Conservation (phyloP, 2,113 vertebrate species). For the Hippocampus comes region DNA sequence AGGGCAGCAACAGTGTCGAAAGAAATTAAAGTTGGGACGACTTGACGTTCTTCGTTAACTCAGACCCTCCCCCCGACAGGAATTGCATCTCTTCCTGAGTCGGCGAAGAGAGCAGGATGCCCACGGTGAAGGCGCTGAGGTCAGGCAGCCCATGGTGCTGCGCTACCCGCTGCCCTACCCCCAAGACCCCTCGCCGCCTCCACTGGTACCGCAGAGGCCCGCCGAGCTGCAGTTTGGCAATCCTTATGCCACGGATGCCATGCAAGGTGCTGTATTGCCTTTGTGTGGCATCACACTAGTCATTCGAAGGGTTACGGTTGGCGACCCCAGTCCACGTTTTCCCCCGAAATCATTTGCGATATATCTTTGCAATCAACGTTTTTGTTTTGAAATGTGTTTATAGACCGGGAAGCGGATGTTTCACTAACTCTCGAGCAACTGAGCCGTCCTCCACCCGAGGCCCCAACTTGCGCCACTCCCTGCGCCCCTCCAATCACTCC, state of each 20-base stretch:
- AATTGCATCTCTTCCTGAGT: conserved; percentile 73
- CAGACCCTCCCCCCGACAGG: conserved; percentile 59
- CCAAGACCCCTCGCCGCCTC: conserved; percentile 77
- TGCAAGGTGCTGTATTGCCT: conserved; percentile 70
- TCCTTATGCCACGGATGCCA: conserved; percentile 80
- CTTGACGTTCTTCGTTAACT: background rate
- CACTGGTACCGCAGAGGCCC: conserved; percentile 75
- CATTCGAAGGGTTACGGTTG: background rate
- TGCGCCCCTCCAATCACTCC: conserved; percentile 60
- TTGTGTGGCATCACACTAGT: no score
- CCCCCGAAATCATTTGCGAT: background rate
- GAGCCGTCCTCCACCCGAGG: conserved; percentile 79
- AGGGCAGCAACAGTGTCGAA: conserved; percentile 52
- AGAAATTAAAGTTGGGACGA: conserved; percentile 21
- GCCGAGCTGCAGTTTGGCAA: conserved; percentile 90
- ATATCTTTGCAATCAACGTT: background rate
- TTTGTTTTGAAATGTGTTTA: background rate
- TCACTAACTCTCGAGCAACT: conserved; percentile 83
- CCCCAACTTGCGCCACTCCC: conserved; percentile 63
- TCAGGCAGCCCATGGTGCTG: conserved; percentile 70
- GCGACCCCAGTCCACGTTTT: background rate
- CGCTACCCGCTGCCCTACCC: conserved; percentile 77
- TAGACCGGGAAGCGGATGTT: conserved; percentile 83
- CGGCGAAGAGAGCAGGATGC: conserved; percentile 70
- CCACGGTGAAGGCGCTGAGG: conserved; percentile 49